Evolutionary conservation across 1,140 invertebrate genomes (phyloP), one percentile per base, ranked within the genome.

Genomic region (Psilanteris sp.): DNA sequence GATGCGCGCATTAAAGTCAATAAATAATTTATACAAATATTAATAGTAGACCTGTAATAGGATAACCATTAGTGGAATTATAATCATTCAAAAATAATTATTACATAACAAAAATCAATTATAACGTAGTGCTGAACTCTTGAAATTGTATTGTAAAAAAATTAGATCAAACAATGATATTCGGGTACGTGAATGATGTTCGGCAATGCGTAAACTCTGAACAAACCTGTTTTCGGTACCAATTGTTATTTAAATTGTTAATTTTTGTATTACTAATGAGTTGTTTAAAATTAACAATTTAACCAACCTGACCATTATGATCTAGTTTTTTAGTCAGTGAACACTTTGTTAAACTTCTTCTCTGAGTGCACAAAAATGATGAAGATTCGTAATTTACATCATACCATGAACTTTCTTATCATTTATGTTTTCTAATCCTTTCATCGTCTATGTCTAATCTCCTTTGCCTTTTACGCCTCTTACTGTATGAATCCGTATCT

Each of bases 401-500:
- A n/a, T 22, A 31, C 22, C 44, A 70, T 52, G 2, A 36, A 59
- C 7, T 44, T 36, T 50, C 8, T 62, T 43, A 32, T 10, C 5
- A 29, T 39, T 48, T 55, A 15, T 31, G 59, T 50, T 41, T 24
- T 39, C 8, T 36, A 18, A 48, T 50, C 57, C 57, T 52, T 46
- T 32, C 48, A 50, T 34, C 43, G 64, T 57, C 52, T 50, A 13
- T 50, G 55, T 50, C 43, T 64, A 48, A 50, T 39, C 50, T 70
- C 52, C 66, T 52, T 6, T 59, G 52, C 59, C 26, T 59, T n/a
- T 70, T 18, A 66, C 39, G 39, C 46, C 46, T 55, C 13, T 66
- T 55, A 54, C 39, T 66, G 37, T 66, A 54, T 22, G 20, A 64
- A 43, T 64, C 61, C 39, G 46, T 44, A 54, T 59, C 52, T 59